These are phyloP conservation scores for Lepidocyrtinus sp. DNA, from an alignment of 2,888 invertebrate genomes.

Conservation along the genomic window DNA sequence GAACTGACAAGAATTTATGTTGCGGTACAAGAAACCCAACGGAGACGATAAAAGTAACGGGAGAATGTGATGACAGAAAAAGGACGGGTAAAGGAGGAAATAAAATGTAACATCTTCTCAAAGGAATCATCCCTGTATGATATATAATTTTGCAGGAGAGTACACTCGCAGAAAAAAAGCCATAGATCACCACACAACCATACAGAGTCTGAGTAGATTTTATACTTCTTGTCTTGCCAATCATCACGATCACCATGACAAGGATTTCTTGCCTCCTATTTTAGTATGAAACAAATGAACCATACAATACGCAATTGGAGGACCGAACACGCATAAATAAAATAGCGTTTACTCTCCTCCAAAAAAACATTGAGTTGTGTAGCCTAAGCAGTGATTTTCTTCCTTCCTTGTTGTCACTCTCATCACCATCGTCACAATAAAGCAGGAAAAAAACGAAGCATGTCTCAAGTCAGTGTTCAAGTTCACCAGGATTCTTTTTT, in stretches of 20 bases:
- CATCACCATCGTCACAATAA: conserved; percentile 20
- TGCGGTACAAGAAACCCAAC: conserved; percentile 60
- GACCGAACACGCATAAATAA: conserved; percentile 7
- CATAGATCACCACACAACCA: neutral
- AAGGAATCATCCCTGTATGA: conserved; percentile 17
- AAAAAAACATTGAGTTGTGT: conserved; percentile 16
- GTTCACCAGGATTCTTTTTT: conserved; percentile 28
- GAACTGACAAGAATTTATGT: conserved; percentile 60
- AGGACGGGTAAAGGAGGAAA: conserved; percentile 53
- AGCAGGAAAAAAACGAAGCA: neutral
- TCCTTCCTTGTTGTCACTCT: conserved; percentile 14
- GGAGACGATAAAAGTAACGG: conserved; percentile 57
- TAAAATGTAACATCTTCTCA: conserved; percentile 45
- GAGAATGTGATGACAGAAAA: conserved; percentile 61
- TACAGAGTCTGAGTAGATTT: conserved; percentile 10
- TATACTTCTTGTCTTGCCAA: neutral
- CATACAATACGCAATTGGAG: conserved; percentile 37
- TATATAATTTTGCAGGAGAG: neutral
- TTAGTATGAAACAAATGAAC: conserved; percentile 48
- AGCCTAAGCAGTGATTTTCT: conserved; percentile 13
- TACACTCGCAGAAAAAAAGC: neutral
- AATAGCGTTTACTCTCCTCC: neutral
- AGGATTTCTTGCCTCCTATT: conserved; percentile 13
- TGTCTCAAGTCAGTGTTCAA: neutral
- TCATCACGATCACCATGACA: conserved; percentile 16